Evolutionary conservation across 2,113 vertebrate genomes (phyloP).

Genomic region (Anser cygnoides): DNA sequence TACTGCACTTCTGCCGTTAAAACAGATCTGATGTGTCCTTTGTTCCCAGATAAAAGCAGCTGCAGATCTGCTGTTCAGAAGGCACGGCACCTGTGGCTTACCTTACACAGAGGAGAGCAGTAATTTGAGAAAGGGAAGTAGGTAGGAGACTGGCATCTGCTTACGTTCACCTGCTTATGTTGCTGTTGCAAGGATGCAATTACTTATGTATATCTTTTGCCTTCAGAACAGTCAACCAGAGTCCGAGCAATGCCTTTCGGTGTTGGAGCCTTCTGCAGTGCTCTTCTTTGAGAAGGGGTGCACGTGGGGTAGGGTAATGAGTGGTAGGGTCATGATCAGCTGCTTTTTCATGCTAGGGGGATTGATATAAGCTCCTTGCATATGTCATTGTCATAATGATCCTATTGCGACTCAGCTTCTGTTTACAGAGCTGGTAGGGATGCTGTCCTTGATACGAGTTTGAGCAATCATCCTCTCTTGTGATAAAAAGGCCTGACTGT

Average conservation of each 20-base stretch:
- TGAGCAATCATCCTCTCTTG: background rate
- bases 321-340: background rate
- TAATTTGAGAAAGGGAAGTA: background rate
- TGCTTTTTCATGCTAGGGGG: background rate
- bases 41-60: background rate
- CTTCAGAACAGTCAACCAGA: background rate
- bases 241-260: background rate
- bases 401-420: background rate
- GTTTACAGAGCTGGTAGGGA: fast-evolving
- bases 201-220: background rate
- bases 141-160: background rate
- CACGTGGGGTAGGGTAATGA: background rate
- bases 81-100: background rate
- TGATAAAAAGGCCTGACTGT: background rate
- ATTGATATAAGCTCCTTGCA: fast-evolving
- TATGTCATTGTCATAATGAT: background rate
- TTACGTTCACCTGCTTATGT: background rate
- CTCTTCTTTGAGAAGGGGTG: background rate
- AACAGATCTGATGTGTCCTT: background rate
- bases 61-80: background rate
- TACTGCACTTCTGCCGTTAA: background rate
- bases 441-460: fast-evolving
- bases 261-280: background rate
- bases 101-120: background rate
- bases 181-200: conserved; percentile 2